Base-by-base conservation (phyloP, 2,888 invertebrate genomes). In the Dromius quadrimaculatus region DNA sequence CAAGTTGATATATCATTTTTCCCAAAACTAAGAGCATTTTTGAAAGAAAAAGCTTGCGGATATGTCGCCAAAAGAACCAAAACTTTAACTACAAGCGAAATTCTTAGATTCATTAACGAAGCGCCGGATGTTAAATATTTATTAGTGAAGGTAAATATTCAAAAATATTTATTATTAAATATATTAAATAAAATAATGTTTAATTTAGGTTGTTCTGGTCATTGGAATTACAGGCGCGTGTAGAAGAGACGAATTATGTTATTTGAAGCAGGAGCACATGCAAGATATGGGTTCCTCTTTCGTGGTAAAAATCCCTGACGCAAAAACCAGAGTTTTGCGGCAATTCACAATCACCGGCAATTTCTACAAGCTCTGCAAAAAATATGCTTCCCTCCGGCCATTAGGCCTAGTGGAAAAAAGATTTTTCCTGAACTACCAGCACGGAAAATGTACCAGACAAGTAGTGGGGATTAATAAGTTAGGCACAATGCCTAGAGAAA, bases 171-270 rank as follows among this genome's bases (percentile, higher is more conserved):
- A 47, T 13, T 17, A 47, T 47, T 17, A 2, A 17, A 47, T 8
- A 17, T 47, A 32, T 47, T 47, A 47, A 6, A 17, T 23, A 17
- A 2, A n/a, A 50, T 50, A 20, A 9, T 17, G 2, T 6, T 13
- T 45, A 13, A 19, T 9, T 13, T 11, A 66, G 54, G 66, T 61
- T 34, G 66, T 17, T 13, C 20, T 66, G 17, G 19, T 66, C 13
- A 66, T 64, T 22, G 68, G 28, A 4, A 13, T 68, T n/a, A 38
- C 59, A 1, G 68, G 61, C 4, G 61, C 68, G 4, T 68, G 68
- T 20, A 23, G 61, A 38, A 34, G 68, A 32, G 22, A 22, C 13
- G 68, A 68, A 61, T 54, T 68, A 38, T 15, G 59, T n/a, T n/a
- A n/a, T n/a, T n/a, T n/a, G n/a, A n/a, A n/a, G n/a, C n/a, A n/a